Percentiles rank a stretch among this genome's conserved stretches.
Evolutionary conservation across 2,113 vertebrate genomes (phyloP).

Genomic region (Ia io): DNA sequence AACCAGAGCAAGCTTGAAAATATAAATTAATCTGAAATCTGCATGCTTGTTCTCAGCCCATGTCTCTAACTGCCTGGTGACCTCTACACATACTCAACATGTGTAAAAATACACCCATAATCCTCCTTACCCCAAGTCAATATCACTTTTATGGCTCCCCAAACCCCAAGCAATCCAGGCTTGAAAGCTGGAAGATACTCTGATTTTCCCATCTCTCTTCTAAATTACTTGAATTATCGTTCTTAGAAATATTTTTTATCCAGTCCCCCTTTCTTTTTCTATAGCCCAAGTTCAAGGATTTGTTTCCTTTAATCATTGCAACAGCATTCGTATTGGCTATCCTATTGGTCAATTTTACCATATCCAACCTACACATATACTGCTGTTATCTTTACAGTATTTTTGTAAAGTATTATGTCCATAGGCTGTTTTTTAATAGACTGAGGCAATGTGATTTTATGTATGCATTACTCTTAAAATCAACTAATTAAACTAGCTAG

Average conservation of each 20-base stretch:
- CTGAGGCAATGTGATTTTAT: background rate
- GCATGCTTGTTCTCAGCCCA: background rate
- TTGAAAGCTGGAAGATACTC: background rate
- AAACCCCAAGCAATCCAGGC: background rate
- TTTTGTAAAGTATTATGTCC: background rate
- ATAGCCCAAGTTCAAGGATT: background rate
- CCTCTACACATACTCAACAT: background rate
- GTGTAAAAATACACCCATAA: background rate
- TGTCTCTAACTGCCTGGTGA: background rate
- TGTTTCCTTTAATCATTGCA: background rate
- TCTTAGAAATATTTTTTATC: background rate
- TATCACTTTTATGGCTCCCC: no score
- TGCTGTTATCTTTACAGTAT: background rate
- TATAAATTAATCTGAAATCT: background rate
- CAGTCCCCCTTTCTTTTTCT: background rate
- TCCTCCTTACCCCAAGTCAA: background rate
- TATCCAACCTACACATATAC: background rate
- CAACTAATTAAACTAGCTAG: background rate
- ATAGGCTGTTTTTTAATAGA: background rate
- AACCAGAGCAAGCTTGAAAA: background rate
- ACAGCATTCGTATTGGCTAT: background rate
- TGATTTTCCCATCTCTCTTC: background rate
- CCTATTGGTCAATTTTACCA: background rate
- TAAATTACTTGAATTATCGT: background rate
- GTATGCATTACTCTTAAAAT: background rate